Percentiles rank a stretch among this genome's conserved stretches.
Evolutionary conservation across 1,140 invertebrate genomes (phyloP).

Genomic region (Adoxophyes honmai): DNA sequence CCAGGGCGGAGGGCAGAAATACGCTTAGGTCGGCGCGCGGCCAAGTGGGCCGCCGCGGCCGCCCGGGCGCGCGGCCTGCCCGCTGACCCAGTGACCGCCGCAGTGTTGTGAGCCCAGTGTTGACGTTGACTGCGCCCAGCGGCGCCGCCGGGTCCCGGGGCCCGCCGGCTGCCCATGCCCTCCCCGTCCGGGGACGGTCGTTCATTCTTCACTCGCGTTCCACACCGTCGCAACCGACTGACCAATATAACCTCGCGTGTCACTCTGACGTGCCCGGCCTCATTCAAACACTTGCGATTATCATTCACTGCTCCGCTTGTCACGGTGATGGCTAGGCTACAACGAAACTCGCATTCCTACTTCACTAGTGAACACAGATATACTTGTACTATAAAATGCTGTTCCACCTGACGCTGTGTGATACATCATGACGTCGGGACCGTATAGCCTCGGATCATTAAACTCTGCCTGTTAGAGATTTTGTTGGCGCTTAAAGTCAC

Average conservation of each 20-base stretch:
- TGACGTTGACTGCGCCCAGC: slow-evolving; percentile 19
- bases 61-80: slow-evolving; percentile 33
- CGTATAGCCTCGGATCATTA: slow-evolving; percentile 1
- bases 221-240: slow-evolving; percentile 6
- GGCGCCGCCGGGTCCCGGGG: slow-evolving; percentile 2
- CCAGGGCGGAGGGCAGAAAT: slow-evolving; percentile 37
- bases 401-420: too few species aligned
- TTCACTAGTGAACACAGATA: too few species aligned
- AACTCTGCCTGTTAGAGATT: background rate
- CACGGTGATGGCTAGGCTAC: slow-evolving; percentile 2
- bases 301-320: slow-evolving; percentile 3
- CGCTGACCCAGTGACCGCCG: slow-evolving; percentile 28
- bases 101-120: slow-evolving; percentile 30
- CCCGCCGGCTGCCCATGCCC: background rate
- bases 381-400: too few species aligned
- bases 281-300: slow-evolving; percentile 16
- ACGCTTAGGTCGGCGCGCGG: slow-evolving; percentile 39
- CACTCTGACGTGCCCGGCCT: slow-evolving; percentile 10
- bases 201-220: slow-evolving; percentile 1
- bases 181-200: background rate
- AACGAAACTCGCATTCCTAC: background rate
- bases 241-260: slow-evolving; percentile 12
- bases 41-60: slow-evolving; percentile 29
- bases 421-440: background rate
- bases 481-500: background rate